Conservation (phyloP, 2,888 invertebrate species). For the Alentia gelatinosa region DNA sequence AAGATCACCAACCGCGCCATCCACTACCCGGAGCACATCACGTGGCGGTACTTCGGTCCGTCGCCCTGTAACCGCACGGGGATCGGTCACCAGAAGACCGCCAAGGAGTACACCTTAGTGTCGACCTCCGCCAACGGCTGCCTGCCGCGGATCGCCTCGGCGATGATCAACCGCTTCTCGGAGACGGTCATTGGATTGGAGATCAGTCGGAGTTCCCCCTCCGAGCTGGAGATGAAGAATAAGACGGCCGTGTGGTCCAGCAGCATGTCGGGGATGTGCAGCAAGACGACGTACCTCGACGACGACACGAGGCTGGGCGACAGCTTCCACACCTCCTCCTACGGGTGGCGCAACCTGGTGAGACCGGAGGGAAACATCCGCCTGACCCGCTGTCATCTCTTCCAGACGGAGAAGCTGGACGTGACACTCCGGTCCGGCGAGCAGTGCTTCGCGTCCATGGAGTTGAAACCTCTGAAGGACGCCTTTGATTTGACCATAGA, state of each 20-base stretch:
- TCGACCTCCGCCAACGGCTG: background rate
- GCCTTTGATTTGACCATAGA: slow-evolving; percentile 11
- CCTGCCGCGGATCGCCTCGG: background rate
- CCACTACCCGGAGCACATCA: background rate
- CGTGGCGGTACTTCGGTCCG: background rate
- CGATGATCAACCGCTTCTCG: slow-evolving; percentile 27
- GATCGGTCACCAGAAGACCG: slow-evolving; percentile 5
- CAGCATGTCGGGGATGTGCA: background rate
- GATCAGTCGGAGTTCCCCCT: background rate
- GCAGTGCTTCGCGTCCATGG: background rate
- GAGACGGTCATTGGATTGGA: slow-evolving; percentile 24
- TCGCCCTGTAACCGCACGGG: background rate
- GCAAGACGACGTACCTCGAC: background rate
- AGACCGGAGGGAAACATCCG: background rate
- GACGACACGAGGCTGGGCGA: background rate
- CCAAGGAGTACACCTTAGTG: background rate
- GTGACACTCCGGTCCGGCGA: background rate
- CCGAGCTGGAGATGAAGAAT: background rate
- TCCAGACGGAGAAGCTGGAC: background rate
- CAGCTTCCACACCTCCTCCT: slow-evolving; percentile 20
- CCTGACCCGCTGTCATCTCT: background rate
- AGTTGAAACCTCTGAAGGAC: background rate
- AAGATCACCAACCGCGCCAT: background rate
- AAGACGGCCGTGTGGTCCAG: background rate
- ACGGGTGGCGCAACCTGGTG: slow-evolving; percentile 19